Percentiles rank a stretch among this genome's conserved stretches.
Evolutionary conservation across 1,140 invertebrate genomes (phyloP).

Genomic region (Pseudomyrmex dendroicus): DNA sequence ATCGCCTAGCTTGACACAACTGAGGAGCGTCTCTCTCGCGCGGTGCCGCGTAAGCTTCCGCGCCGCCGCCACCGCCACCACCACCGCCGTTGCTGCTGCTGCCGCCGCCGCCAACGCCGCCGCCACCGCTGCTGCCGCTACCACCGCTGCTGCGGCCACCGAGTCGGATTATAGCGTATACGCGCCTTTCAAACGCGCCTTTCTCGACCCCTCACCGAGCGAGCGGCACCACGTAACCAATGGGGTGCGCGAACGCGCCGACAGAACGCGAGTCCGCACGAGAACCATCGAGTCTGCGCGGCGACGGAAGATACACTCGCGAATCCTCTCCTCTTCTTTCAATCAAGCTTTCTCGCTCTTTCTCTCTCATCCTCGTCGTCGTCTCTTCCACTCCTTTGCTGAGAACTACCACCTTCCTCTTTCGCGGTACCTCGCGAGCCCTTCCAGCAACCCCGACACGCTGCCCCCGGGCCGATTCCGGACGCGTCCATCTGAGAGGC

Average conservation of each 20-base stretch:
- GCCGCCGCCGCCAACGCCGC: constrained; percentile 15
- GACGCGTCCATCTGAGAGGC: constrained; percentile 55
- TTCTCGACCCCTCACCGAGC: constrained; percentile 53
- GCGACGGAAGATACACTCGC: constrained; percentile 14
- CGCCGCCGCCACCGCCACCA: neutral
- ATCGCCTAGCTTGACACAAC: constrained; percentile 86
- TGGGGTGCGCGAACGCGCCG: constrained; percentile 58
- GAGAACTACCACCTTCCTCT: constrained; percentile 39
- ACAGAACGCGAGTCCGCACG: constrained; percentile 55
- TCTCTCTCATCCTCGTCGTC: constrained; percentile 26
- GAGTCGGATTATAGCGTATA: constrained; percentile 69
- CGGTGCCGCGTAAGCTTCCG: constrained; percentile 78
- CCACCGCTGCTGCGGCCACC: constrained; percentile 44
- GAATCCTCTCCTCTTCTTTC: constrained; percentile 49
- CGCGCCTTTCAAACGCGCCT: constrained; percentile 80
- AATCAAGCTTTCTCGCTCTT: constrained; percentile 20
- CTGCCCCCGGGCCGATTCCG: constrained; percentile 12
- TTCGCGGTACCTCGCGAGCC: neutral
- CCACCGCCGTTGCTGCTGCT: neutral
- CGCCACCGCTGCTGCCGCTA: constrained; percentile 12
- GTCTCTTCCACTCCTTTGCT: constrained; percentile 29
- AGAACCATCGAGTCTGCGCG: constrained; percentile 65
- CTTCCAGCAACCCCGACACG: constrained; percentile 32
- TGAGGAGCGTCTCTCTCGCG: constrained; percentile 75
- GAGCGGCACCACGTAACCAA: constrained; percentile 52